Base-by-base conservation (phyloP, 2,797 vertebrate genomes). In the Diplodus puntazzo region DNA sequence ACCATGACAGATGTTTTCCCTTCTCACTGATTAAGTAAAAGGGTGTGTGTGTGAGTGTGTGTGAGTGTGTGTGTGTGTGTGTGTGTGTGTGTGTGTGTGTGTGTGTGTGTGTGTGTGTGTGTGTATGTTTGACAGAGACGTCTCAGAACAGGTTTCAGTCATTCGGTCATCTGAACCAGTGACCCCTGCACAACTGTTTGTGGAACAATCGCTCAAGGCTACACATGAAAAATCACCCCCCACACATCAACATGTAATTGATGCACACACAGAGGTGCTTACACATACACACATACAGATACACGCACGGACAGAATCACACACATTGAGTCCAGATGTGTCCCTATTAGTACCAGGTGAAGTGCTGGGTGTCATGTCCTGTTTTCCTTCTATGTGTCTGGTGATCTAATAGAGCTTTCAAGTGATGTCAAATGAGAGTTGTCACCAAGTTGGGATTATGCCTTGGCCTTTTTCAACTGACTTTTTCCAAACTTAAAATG, bases 1-100 rank as follows among this genome's bases (percentile, higher is more conserved):
- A 73, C 62, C 46, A 25, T 55, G 77, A 84, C 86, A 87, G 84
- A 82, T 92, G 85, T 87, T 90, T 90, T 77, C 69, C 77, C 77
- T 57, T 48, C 43, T 87, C 49, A 88, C 60, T 69, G 71, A 77
- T 78, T 54, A 70, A 64, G 58, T 73, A 69, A 4, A 20, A 69
- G 60, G 34, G 39, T 79, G 30, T 69, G 67, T 23, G 46, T 46
- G 45, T 72, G 49, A 73, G 27, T 70, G 57, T 34, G 62, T n/a
- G 53, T 42, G 39, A 77, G 39, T 67, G 67, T 23, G 50, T 46
- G 45, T 69, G 49, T 73, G 27, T 70, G 57, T 34, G 62, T n/a
- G 53, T 42, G 34, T 69, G 60, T 75, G 30, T 66, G 59, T 66
- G 67, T 46, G 5, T 46, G 27, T 69, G 34, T 80, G 45, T 81